Evolutionary conservation across 2,888 invertebrate genomes (phyloP).

Genomic region (Adineta ricciae): DNA sequence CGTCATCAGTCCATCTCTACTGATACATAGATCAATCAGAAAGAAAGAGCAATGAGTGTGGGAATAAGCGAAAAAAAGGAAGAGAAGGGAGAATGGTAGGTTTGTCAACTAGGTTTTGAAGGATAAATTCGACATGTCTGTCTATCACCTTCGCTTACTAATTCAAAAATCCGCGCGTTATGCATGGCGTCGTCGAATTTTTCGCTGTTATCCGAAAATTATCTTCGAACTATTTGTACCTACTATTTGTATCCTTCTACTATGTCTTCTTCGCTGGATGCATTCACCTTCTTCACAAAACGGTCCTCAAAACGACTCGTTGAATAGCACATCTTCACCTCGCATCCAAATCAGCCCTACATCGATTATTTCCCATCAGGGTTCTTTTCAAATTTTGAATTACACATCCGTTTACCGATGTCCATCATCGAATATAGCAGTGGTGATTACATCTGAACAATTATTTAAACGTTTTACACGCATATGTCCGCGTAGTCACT

Average conservation of each 20-base stretch:
- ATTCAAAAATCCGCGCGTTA: neutral
- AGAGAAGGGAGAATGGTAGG: no score
- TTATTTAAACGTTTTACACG: neutral
- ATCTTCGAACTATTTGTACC: neutral
- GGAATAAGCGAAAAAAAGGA: no score
- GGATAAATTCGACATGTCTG: neutral
- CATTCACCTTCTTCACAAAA: neutral
- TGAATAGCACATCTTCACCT: neutral
- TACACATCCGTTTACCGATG: neutral
- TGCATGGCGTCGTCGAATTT: conserved; percentile 11
- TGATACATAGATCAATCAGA: no score
- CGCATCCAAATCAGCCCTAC: neutral
- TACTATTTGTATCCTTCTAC: neutral
- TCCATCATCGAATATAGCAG: neutral
- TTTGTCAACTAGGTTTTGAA: no score
- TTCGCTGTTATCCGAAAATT: neutral
- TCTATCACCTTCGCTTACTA: neutral
- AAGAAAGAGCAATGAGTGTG: no score
- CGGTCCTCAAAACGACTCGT: neutral
- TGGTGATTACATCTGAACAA: neutral
- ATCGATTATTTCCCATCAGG: neutral
- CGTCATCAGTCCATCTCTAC: no score
- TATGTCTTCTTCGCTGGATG: conserved; percentile 10
- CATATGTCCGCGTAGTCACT: neutral
- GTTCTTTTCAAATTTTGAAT: neutral